Percentiles rank a stretch among this genome's conserved stretches.
Evolutionary conservation across 2,888 invertebrate genomes (phyloP).

Genomic region (Drosophila engyochracea): DNA sequence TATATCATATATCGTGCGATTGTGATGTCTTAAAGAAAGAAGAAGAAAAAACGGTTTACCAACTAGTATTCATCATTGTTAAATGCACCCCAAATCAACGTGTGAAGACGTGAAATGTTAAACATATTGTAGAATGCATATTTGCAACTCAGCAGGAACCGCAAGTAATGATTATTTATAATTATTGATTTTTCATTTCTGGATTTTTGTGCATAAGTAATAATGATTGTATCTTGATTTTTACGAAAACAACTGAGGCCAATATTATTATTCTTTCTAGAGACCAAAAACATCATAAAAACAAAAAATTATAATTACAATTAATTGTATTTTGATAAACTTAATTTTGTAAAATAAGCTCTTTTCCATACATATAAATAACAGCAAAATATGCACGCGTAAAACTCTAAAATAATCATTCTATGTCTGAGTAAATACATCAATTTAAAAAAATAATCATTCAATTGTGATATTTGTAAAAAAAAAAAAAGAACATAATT

Average conservation of each 20-base stretch:
- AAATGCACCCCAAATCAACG: slow-evolving; percentile 21
- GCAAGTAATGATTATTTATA: not conserved
- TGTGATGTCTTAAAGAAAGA: slow-evolving; percentile 2
- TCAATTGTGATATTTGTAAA: not conserved
- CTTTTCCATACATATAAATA: not conserved
- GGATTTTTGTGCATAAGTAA: not conserved
- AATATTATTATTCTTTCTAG: not conserved
- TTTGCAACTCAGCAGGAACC: not conserved
- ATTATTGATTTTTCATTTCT: not conserved
- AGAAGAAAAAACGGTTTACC: slow-evolving; percentile 5
- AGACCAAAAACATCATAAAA: not conserved
- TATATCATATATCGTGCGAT: not conserved
- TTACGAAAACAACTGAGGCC: not conserved
- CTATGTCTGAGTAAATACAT: not conserved
- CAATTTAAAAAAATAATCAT: not conserved
- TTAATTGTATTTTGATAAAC: not conserved
- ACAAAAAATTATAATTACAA: not conserved
- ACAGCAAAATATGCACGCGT: not conserved
- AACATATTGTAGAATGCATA: not conserved
- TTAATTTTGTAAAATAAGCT: not conserved
- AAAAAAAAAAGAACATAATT: not conserved
- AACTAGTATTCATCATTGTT: slow-evolving; percentile 10
- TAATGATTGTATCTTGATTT: not conserved
- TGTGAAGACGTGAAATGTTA: not conserved
- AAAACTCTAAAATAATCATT: not conserved